phyloP scores from a whole-genome alignment of 2,113 vertebrate genomes.

The Illadopsis cleaveri region DNA sequence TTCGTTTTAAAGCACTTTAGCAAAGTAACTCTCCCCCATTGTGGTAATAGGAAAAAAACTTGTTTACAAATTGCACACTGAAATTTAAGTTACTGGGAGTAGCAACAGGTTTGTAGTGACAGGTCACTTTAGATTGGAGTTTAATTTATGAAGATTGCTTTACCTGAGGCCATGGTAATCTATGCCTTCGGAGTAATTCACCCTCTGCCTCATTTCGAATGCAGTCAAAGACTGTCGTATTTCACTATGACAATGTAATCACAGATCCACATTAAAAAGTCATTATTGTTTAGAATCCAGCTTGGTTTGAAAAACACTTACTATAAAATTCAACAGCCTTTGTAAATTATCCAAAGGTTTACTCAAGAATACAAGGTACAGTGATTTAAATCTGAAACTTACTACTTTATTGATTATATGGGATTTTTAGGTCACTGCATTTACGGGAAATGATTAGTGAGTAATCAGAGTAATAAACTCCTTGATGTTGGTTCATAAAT shows the following conservation, averaged over 20 bases:
- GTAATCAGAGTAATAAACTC: slow-evolving; percentile 80
- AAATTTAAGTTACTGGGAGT: slow-evolving; percentile 73
- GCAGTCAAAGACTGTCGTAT: slow-evolving; percentile 88
- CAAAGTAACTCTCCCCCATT: slow-evolving; percentile 35
- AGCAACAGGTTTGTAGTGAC: slow-evolving; percentile 80
- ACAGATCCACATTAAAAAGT: slow-evolving; percentile 99
- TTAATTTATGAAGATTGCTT: slow-evolving; percentile 99
- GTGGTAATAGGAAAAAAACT: slow-evolving; percentile 33
- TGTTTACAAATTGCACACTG: slow-evolving; percentile 73
- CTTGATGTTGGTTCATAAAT: slow-evolving; percentile 76
- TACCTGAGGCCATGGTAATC: slow-evolving; percentile 86
- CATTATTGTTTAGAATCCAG: slow-evolving; percentile 99
- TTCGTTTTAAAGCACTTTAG: slow-evolving; percentile 33
- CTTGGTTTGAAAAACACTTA: slow-evolving; percentile 96
- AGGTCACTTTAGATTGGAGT: slow-evolving; percentile 92
- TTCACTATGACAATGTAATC: slow-evolving; percentile 99
- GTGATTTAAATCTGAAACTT: slow-evolving; percentile 88
- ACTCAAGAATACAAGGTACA: slow-evolving; percentile 85
- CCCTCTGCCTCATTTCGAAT: slow-evolving; percentile 86
- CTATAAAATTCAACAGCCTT: slow-evolving; percentile 93
- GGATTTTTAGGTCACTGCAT: slow-evolving; percentile 72
- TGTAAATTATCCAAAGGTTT: slow-evolving; percentile 92
- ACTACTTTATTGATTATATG: slow-evolving; percentile 83
- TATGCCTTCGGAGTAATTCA: slow-evolving; percentile 87
- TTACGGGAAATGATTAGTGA: slow-evolving; percentile 83